Conservation (phyloP, 2,113 vertebrate genomes). For the Aix galericulata region DNA sequence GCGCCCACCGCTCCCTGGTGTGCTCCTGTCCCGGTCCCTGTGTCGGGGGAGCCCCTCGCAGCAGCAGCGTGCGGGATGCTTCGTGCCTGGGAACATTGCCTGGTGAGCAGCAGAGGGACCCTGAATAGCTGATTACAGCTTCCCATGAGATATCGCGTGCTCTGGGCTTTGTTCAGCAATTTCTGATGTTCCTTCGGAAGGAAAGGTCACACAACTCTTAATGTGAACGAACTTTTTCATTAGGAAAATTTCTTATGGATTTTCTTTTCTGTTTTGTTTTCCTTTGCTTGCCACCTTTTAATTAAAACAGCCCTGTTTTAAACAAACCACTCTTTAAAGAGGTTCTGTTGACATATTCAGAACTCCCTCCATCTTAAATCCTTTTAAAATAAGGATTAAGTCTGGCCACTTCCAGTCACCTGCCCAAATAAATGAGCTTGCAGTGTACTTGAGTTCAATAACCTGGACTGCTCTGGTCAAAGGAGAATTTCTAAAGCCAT, state of each 20-base stretch:
- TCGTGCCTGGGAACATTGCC: conserved; percentile 10
- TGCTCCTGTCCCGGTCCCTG: rapidly evolving
- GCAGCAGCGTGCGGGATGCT: background rate
- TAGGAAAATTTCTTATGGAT: background rate
- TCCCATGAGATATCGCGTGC: background rate
- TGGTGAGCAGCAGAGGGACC: conserved; percentile 1
- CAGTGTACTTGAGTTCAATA: background rate
- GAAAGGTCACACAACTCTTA: background rate
- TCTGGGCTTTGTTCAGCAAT: background rate
- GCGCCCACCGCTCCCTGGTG: rapidly evolving
- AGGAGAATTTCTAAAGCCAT: background rate
- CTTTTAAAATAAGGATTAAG: background rate
- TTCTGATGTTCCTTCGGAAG: background rate
- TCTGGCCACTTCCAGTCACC: background rate
- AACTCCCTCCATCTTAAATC: background rate
- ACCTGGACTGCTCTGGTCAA: background rate
- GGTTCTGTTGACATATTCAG: background rate
- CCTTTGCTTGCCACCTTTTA: background rate
- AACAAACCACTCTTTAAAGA: background rate
- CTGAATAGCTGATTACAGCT: background rate
- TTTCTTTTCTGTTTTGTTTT: background rate
- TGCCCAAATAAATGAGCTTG: background rate
- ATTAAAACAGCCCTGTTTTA: background rate
- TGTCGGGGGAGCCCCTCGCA: background rate
- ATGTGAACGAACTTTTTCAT: background rate